Evolutionary conservation across 2,797 vertebrate species (phyloP).

Genomic region (Peromyscus nudipes): DNA sequence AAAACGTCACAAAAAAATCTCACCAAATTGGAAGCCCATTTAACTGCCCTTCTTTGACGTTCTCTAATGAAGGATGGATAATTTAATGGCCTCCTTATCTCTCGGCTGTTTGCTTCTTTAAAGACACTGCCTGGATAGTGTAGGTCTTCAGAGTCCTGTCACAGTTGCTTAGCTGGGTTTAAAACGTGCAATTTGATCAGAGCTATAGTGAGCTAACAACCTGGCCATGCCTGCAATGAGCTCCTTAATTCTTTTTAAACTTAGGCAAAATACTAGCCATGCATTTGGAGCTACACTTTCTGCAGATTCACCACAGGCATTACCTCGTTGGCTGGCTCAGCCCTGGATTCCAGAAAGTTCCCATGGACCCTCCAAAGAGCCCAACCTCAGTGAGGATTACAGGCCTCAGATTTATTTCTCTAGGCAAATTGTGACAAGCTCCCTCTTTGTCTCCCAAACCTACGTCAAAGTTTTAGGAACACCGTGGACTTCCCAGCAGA

Average conservation of each 20-base stretch:
- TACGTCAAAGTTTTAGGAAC: conserved; percentile 1
- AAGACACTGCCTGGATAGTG: background rate
- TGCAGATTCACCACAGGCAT: background rate
- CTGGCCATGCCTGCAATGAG: background rate
- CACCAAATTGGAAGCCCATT: background rate
- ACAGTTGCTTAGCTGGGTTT: background rate
- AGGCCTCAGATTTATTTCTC: background rate
- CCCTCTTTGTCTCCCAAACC: background rate
- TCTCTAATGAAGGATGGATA: background rate
- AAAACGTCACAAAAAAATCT: background rate
- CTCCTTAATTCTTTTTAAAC: conserved; percentile 21
- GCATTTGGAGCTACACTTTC: background rate
- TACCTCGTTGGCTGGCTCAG: background rate
- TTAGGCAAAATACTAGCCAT: background rate
- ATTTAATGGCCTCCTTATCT: background rate
- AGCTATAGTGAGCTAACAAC: background rate
- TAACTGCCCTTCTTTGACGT: background rate
- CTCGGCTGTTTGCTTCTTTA: background rate
- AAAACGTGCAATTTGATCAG: background rate
- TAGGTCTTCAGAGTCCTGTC: background rate
- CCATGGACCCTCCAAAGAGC: background rate
- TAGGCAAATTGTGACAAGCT: background rate
- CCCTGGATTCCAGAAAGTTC: background rate
- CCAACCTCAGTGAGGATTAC: background rate
- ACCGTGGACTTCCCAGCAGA: background rate